Evolutionary conservation across 2,888 invertebrate genomes (phyloP).

Genomic region (Icerya purchasi): DNA sequence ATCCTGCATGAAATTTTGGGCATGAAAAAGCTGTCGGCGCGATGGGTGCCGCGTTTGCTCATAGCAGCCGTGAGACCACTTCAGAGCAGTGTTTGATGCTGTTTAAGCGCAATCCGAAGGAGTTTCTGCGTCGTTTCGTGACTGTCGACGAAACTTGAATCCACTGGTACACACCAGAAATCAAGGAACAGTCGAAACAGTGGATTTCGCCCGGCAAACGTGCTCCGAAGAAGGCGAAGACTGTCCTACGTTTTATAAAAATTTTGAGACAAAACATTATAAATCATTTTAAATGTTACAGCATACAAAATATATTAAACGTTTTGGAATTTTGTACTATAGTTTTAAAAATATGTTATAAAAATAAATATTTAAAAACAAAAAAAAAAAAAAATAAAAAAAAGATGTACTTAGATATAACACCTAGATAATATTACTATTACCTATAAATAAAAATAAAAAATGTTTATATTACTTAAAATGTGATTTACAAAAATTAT

Average conservation of each 20-base stretch:
- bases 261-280: too few relatives aligned
- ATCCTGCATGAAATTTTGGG: slow-evolving; percentile 16
- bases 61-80: slow-evolving; percentile 7
- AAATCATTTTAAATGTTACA: too few relatives aligned
- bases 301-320: slow-evolving; percentile 5
- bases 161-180: slow-evolving; percentile 20
- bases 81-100: slow-evolving; percentile 5
- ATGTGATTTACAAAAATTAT: too few relatives aligned
- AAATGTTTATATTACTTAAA: too few relatives aligned
- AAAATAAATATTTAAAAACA: too few relatives aligned
- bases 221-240: slow-evolving; percentile 19
- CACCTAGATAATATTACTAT: too few relatives aligned
- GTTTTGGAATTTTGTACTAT: too few relatives aligned
- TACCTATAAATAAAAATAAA: too few relatives aligned
- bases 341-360: too few relatives aligned
- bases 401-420: too few relatives aligned
- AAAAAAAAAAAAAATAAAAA: too few relatives aligned
- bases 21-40: not conserved
- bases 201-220: slow-evolving; percentile 18
- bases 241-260: slow-evolving; percentile 16
- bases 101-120: slow-evolving; percentile 9
- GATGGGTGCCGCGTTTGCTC: not conserved
- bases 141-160: slow-evolving; percentile 18
- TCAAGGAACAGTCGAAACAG: slow-evolving; percentile 19
- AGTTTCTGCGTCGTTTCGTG: slow-evolving; percentile 22